A percentile compares a stretch with the other conserved stretches of the same genome.
These are phyloP conservation scores for Drosophila arawakana DNA, from an alignment of 1,140 invertebrate species.

Conservation along the genomic window DNA sequence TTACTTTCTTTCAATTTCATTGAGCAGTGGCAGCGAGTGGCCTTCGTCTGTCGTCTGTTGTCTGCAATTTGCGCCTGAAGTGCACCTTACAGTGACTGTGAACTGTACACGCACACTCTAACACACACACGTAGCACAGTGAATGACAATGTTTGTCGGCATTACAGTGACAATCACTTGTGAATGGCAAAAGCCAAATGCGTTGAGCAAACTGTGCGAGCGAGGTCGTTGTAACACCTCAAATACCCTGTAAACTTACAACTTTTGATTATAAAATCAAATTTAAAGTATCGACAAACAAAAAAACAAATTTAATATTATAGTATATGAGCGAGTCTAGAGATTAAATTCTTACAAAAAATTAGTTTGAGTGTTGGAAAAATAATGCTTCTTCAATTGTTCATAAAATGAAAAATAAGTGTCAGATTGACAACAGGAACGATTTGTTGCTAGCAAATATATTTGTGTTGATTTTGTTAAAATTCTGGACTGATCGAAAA, in stretches of 20 bases:
- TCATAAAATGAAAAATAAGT: no score
- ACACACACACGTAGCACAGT: conserved; percentile 2
- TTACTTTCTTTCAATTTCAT: conserved; percentile 68
- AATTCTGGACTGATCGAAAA: no score
- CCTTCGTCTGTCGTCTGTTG: conserved; percentile 43
- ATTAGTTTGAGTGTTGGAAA: no score
- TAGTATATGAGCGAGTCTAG: no score
- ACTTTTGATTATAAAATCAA: no score
- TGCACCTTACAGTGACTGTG: conserved; percentile 18
- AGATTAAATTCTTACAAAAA: no score
- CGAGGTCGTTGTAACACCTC: neutral
- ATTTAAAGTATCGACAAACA: no score
- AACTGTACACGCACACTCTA: conserved; percentile 19
- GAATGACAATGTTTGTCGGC: conserved; percentile 14
- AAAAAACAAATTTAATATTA: no score
- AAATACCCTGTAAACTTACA: conserved; percentile 8
- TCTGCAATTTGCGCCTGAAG: conserved; percentile 23
- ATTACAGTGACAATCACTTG: conserved; percentile 44
- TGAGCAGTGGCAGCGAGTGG: conserved; percentile 53
- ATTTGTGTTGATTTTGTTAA: no score
- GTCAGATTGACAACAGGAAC: no score
- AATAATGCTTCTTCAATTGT: no score
- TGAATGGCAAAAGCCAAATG: conserved; percentile 31
- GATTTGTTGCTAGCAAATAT: no score
- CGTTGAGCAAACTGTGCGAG: neutral